Evolutionary conservation across 2,888 invertebrate species (phyloP).

Genomic region (Lottia gigantea): DNA sequence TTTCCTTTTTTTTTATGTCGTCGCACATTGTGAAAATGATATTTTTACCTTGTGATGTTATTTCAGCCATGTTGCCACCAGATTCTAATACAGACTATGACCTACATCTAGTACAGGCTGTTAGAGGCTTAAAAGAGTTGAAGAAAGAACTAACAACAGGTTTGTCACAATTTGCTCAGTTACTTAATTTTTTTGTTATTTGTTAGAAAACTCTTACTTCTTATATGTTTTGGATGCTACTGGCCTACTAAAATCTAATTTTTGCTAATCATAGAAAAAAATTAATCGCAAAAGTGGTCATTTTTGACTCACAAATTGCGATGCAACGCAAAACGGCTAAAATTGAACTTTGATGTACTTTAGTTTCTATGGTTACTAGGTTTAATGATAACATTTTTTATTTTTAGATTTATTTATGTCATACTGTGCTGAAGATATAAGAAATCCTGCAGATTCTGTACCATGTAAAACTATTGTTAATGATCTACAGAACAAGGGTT

Average conservation of each 20-base stretch:
- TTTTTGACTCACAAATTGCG: no score
- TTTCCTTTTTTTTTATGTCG: no score
- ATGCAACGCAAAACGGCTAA: no score
- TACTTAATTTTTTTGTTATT: background rate
- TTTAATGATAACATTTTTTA: background rate
- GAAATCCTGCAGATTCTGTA: constrained; percentile 33
- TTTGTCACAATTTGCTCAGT: constrained; percentile 22
- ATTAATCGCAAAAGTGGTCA: no score
- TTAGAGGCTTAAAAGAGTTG: constrained; percentile 54
- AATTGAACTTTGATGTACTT: no score
- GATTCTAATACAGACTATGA: constrained; percentile 60
- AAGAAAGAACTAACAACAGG: constrained; percentile 48
- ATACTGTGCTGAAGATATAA: constrained; percentile 46
- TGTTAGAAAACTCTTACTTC: background rate
- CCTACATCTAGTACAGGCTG: constrained; percentile 59
- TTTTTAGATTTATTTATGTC: constrained; percentile 57
- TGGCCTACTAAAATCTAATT: no score
- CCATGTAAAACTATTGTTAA: constrained; percentile 44
- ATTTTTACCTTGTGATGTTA: background rate
- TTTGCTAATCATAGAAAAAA: no score
- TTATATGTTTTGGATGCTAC: background rate
- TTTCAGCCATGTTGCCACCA: constrained; percentile 56
- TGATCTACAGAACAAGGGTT: constrained; percentile 46
- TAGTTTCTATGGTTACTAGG: no score
- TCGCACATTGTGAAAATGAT: no score